These are phyloP conservation scores for Plutomurus gul DNA, from an alignment of 1,140 invertebrate genomes.

Conservation along the genomic window DNA sequence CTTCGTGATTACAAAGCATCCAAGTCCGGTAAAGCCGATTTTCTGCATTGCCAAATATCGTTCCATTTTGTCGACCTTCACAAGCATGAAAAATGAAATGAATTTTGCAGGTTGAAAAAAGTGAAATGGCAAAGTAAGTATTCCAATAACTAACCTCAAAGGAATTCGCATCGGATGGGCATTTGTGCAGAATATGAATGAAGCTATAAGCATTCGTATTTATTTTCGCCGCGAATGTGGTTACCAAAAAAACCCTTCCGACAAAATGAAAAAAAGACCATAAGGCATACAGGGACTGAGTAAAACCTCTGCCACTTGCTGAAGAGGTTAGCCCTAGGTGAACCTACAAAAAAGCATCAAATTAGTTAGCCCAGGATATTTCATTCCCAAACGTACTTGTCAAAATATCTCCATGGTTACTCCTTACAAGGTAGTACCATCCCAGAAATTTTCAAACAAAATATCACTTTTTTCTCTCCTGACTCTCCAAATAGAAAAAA, in stretches of 20 bases:
- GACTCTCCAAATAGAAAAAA: too few species aligned
- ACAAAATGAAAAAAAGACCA: neutral
- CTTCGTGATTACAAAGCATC: slow-evolving; percentile 35
- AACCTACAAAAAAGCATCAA: neutral
- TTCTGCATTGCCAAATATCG: neutral
- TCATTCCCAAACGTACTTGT: too few species aligned
- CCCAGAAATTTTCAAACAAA: too few species aligned
- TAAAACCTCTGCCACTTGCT: neutral
- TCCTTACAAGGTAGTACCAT: too few species aligned
- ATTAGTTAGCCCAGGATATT: too few species aligned
- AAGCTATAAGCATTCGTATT: neutral
- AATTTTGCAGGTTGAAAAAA: too few species aligned
- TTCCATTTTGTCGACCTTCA: neutral
- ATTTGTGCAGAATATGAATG: neutral
- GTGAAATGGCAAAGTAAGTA: neutral
- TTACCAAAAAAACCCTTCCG: neutral
- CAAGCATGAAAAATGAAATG: neutral
- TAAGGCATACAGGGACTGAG: neutral
- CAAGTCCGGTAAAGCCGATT: slow-evolving; percentile 26
- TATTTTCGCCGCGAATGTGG: neutral
- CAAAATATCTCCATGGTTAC: too few species aligned
- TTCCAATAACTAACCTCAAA: neutral
- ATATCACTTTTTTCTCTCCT: too few species aligned
- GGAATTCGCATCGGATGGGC: neutral
- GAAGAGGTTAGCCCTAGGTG: neutral